A percentile compares a stretch with the other conserved stretches of the same genome.
Conservation (phyloP, 2,797 vertebrate species). For the Chromis chromis region DNA sequence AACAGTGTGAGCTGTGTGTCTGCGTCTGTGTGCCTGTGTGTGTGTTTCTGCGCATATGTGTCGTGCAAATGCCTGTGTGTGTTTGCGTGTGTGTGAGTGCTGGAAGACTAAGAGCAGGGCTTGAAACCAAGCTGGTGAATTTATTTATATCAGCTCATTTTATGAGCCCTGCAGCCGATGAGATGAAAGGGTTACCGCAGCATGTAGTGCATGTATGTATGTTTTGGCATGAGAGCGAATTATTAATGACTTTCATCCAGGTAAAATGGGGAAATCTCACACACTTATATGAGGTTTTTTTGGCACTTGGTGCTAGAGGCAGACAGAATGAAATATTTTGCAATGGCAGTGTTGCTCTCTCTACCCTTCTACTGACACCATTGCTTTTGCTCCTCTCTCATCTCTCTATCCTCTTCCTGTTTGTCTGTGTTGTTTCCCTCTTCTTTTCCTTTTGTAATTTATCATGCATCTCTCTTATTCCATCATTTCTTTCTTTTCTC, state of each 20-base stretch:
- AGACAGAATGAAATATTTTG: conserved; percentile 61
- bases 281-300: conserved; percentile 56
- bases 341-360: conserved; percentile 51
- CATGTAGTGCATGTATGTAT: conserved; percentile 22
- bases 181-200: conserved; percentile 66
- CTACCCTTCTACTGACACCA: conserved; percentile 58
- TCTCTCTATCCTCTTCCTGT: conserved; percentile 38
- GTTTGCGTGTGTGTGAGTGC: conserved; percentile 11
- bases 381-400: conserved; percentile 54
- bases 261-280: conserved; percentile 52
- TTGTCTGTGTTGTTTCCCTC: conserved; percentile 38
- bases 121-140: conserved; percentile 65
- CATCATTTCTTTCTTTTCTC: conserved; percentile 67
- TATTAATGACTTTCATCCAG: conserved; percentile 65
- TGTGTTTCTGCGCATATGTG: background rate
- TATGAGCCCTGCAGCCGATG: conserved; percentile 65
- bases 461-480: conserved; percentile 63
- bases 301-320: conserved; percentile 55
- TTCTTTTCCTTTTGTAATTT: conserved; percentile 31
- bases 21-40: background rate
- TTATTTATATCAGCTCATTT: conserved; percentile 70
- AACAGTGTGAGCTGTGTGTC: conserved; percentile 38
- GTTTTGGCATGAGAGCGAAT: conserved; percentile 14
- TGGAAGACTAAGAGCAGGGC: conserved; percentile 44
- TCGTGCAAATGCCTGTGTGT: conserved; percentile 4